phyloP scores from a whole-genome alignment of 2,113 vertebrate genomes.

The Dryoscopus gambensis region DNA sequence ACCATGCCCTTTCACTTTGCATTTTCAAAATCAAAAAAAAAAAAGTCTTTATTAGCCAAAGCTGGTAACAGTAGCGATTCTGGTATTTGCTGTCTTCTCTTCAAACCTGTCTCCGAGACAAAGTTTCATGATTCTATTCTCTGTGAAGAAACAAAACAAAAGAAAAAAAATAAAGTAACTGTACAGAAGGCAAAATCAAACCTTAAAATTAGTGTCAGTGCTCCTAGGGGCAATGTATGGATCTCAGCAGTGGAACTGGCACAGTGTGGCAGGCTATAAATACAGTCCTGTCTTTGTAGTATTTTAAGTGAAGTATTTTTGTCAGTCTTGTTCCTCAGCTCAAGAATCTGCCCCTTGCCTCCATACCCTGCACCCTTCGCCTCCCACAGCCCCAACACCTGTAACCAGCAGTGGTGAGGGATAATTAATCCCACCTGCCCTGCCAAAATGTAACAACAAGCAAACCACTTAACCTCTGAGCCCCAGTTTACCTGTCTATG shows the following conservation, averaged over 20 bases:
- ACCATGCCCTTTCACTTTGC: background rate
- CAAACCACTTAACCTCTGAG: background rate
- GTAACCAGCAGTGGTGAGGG: background rate
- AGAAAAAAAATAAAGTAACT: background rate
- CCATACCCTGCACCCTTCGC: accelerated
- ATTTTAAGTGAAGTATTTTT: background rate
- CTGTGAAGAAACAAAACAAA: background rate
- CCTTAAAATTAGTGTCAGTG: background rate
- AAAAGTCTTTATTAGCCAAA: background rate
- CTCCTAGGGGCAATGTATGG: background rate
- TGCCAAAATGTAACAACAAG: background rate
- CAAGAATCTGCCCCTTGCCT: background rate
- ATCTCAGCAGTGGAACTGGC: background rate
- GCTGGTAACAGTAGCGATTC: background rate
- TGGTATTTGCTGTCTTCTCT: background rate
- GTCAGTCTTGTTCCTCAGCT: background rate
- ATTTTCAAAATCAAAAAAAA: background rate
- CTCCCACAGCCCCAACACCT: background rate
- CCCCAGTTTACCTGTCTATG: background rate
- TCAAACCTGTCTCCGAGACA: background rate
- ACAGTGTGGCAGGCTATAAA: background rate
- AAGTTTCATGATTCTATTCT: background rate
- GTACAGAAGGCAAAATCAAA: background rate
- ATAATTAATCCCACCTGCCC: background rate
- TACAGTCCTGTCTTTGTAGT: background rate